Evolutionary conservation across 1,140 invertebrate genomes (phyloP), one percentile per base, ranked within the genome.

Genomic region (Diorhabda sublineata): DNA sequence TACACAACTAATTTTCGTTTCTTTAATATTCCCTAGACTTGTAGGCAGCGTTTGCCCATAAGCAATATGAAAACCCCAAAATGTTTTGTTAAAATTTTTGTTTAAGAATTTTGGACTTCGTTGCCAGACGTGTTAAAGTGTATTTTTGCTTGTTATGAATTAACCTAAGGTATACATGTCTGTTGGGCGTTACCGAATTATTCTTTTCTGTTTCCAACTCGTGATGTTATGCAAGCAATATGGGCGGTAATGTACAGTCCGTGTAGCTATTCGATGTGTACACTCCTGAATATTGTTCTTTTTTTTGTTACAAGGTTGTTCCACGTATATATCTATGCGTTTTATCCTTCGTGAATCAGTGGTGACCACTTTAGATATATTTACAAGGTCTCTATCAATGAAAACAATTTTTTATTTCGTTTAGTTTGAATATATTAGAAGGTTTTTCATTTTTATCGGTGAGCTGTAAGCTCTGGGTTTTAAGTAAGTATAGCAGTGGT

Each of bases 191-290:
- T 77, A 70, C 78, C 72, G 77, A 78, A 77, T 79, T 81, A 81
- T 81, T 81, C 79, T 80, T 80, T 81, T 81, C 76, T 77, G 68
- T 79, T 75, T 75, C 74, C 75, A 78, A 70, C 75, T 80, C 79
- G 79, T 80, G 79, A 79, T 78, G 78, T 78, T 80, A 80, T 80
- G 79, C 79, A 80, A 80, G 79, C 75, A 75, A 75, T 77, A 79
- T 78, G 78, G 79, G 78, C 79, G 79, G 78, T 69, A 69, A 73
- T 71, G 75, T 76, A 76, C 68, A 76, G 4, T 74, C 73, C 63
- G 62, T 41, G 58, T 44, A 56, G 66, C 62, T 58, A 68, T 42
- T 64, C 56, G 26, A 8, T 7, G 58, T 45, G 44, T 47, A 43
- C 44, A 45, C n/a, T 45, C n/a, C 43, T 5, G 26, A 63, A 42